Percentiles rank a stretch among this genome's conserved stretches.
phyloP scores from a whole-genome alignment of 1,140 invertebrate species.

The Eulimnadia texana region DNA sequence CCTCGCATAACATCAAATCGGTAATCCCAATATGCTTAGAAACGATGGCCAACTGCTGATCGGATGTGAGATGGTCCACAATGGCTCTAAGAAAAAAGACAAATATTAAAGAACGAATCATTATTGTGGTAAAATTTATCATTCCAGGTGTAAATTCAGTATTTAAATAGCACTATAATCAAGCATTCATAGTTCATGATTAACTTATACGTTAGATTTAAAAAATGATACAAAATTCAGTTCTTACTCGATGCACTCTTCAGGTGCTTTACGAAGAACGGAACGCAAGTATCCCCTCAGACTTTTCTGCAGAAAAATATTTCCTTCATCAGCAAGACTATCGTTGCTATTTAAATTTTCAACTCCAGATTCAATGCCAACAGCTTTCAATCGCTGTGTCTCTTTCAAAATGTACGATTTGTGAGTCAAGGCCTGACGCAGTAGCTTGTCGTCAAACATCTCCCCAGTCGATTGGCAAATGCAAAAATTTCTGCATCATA shows the following conservation, averaged over 20 bases:
- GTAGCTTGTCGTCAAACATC: constrained; percentile 49
- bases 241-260: constrained; percentile 40
- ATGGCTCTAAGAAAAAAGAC: constrained; percentile 36
- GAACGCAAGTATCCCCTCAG: constrained; percentile 41
- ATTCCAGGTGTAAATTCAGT: too few species aligned
- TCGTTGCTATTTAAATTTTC: constrained; percentile 49
- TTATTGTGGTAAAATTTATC: too few species aligned
- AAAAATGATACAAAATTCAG: not conserved
- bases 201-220: not conserved
- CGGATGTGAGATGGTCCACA: constrained; percentile 45
- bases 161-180: too few species aligned
- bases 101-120: constrained; percentile 13
- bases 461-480: constrained; percentile 76
- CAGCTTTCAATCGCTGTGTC: constrained; percentile 44
- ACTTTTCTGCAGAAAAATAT: constrained; percentile 38
- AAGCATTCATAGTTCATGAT: too few species aligned
- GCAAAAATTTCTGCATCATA: constrained; percentile 74
- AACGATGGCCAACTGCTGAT: constrained; percentile 49
- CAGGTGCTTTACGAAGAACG: constrained; percentile 52
- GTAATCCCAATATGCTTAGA: constrained; percentile 56
- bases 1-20: constrained; percentile 60
- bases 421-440: constrained; percentile 63
- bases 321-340: constrained; percentile 48
- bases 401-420: constrained; percentile 61
- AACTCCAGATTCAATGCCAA: constrained; percentile 45